A percentile compares a stretch with the other conserved stretches of the same genome.
Evolutionary conservation across 2,113 vertebrate genomes (phyloP).

Genomic region (Tapirus terrestris): DNA sequence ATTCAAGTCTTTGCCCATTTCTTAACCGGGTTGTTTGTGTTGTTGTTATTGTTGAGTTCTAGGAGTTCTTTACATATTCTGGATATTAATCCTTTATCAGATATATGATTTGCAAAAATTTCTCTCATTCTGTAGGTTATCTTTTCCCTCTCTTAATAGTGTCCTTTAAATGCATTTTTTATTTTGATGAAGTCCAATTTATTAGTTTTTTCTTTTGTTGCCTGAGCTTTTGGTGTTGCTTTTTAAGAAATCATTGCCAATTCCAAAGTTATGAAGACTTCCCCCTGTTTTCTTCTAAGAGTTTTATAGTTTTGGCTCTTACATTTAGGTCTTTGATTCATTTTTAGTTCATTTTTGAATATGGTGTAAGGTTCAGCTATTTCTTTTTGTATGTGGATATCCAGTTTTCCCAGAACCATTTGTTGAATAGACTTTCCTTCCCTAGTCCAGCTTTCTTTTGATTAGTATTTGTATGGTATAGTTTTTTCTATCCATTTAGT

Average conservation of each 20-base stretch:
- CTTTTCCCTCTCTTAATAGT: background rate
- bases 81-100: background rate
- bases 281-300: slow-evolving; percentile 17
- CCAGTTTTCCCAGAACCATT: background rate
- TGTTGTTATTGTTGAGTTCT: background rate
- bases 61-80: background rate
- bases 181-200: slow-evolving; percentile 12
- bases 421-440: background rate
- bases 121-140: background rate
- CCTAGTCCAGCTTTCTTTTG: background rate
- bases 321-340: background rate
- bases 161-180: background rate
- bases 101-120: background rate
- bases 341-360: background rate
- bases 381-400: background rate
- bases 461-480: background rate
- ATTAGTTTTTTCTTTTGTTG: background rate
- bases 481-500: background rate
- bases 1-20: background rate
- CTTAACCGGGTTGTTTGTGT: background rate
- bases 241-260: background rate
- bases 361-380: background rate
- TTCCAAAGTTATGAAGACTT: background rate
- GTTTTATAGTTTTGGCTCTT: background rate
- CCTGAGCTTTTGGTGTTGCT: background rate